A percentile compares a stretch with the other conserved stretches of the same genome.
Evolutionary conservation across 2,113 vertebrate species (phyloP).

Genomic region (Phalacrocorax aristotelis): DNA sequence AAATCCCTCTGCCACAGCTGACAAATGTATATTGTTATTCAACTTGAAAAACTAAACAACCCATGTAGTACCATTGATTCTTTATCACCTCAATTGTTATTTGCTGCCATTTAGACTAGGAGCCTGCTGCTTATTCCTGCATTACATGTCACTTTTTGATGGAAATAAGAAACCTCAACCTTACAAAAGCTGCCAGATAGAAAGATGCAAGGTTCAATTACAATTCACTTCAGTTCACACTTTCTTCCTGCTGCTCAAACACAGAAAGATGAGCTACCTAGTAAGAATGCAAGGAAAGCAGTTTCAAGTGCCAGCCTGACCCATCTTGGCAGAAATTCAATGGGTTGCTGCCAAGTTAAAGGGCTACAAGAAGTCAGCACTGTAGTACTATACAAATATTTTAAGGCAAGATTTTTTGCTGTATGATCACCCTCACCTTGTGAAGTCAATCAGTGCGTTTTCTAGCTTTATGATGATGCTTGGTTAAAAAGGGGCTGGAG

Average conservation of each 20-base stretch:
- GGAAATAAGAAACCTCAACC: neutral
- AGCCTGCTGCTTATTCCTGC: neutral
- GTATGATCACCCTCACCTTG: neutral
- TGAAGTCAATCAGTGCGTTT: neutral
- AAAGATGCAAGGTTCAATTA: neutral
- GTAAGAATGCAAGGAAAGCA: conserved; percentile 41
- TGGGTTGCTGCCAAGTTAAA: neutral
- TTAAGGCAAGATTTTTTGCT: neutral
- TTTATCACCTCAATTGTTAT: neutral
- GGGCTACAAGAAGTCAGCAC: neutral
- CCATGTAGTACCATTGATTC: neutral
- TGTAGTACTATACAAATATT: conserved; percentile 21
- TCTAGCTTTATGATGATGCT: neutral
- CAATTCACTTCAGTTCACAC: neutral
- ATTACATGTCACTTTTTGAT: neutral
- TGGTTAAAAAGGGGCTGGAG: neutral
- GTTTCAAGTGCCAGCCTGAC: conserved; percentile 20
- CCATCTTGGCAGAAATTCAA: neutral
- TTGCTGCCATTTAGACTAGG: neutral
- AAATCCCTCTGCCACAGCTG: neutral
- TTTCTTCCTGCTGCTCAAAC: neutral
- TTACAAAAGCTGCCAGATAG: neutral
- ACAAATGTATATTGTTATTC: neutral
- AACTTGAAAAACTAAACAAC: neutral
- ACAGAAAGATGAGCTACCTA: conserved; percentile 43